Percentiles rank a stretch among this genome's conserved stretches.
These are phyloP conservation scores for Apodemia hepburni DNA, from an alignment of 2,888 invertebrate species.

Conservation along the genomic window DNA sequence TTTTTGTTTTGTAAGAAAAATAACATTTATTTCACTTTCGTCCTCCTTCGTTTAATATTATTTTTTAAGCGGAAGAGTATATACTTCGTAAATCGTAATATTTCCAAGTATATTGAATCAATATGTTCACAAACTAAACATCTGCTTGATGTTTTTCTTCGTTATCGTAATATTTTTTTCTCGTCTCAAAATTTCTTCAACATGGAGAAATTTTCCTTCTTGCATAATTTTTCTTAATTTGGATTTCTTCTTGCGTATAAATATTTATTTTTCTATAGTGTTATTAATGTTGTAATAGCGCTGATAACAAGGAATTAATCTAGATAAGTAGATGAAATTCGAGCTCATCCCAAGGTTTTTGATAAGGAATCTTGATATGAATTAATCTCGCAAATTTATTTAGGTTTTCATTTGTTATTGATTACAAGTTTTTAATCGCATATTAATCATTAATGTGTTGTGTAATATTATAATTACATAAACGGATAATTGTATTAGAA, in stretches of 20 bases:
- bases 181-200: background rate
- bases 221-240: slow-evolving; percentile 20
- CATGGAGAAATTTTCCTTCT: slow-evolving; percentile 1
- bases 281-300: slow-evolving; percentile 35
- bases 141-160: background rate
- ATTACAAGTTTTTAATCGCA: background rate
- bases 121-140: background rate
- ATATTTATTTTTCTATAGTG: slow-evolving; percentile 14
- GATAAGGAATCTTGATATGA: slow-evolving; percentile 47
- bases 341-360: slow-evolving; percentile 58
- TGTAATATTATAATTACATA: background rate
- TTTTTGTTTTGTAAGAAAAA: background rate
- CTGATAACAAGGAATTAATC: slow-evolving; percentile 50
- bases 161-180: background rate
- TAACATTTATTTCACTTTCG: background rate
- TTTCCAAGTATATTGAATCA: background rate
- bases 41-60: background rate
- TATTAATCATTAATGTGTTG: background rate
- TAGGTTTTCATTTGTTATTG: background rate
- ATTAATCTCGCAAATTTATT: slow-evolving; percentile 10
- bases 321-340: slow-evolving; percentile 58
- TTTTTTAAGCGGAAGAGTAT: background rate
- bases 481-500: background rate
- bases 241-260: slow-evolving; percentile 2
- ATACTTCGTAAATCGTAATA: background rate